Base-by-base conservation (phyloP, 2,113 vertebrate genomes). In the Neopipo cinnamomea region DNA sequence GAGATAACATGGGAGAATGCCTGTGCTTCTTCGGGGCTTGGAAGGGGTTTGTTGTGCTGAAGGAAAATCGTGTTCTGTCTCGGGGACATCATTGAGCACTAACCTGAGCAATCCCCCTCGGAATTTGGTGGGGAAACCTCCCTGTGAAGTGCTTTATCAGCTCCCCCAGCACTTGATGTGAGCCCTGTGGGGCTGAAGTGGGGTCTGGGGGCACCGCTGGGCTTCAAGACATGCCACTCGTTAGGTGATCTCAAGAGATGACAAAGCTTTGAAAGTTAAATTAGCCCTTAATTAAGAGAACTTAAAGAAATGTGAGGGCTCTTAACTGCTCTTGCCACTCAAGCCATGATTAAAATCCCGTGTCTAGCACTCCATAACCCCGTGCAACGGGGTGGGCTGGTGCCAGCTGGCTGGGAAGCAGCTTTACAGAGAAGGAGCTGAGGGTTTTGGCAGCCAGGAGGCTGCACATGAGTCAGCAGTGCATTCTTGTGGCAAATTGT, bases 271-370 rank as follows among this genome's bases (percentile, higher is more conserved):
- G 83, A 7, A 92, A 63, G 25, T 41, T 44, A 77, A 93, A 95
- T 94, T 87, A 82, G 62, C 31, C 82, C 74, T 82, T 95, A 95
- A 96, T 97, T 95, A 91, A 96, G 89, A 94, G 84, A 89, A 52
- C 74, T 93, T 92, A 72, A 89, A 84, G 94, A 90, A 90, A 88
- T 3, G 21, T 53, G 77, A 97, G 91, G 56, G 77, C 70, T 97
- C 94, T 95, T 81, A 86, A 82, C 61, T 82, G 61, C 84, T 91
- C 80, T 91, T 56, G 27, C 47, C 42, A n/a, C 61, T 92, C 76
- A 52, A 92, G 56, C n/a, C 73, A 46, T 61, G 39, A 95, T 95
- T 92, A 84, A 81, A 89, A 91, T 23, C 61, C 70, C 52, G 21
- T 22, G 46, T 86, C 59, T 15, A 70, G 72, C 79, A 23, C 46